These are phyloP conservation scores for Resseliella maxima DNA, from an alignment of 2,888 invertebrate species.

Conservation along the genomic window DNA sequence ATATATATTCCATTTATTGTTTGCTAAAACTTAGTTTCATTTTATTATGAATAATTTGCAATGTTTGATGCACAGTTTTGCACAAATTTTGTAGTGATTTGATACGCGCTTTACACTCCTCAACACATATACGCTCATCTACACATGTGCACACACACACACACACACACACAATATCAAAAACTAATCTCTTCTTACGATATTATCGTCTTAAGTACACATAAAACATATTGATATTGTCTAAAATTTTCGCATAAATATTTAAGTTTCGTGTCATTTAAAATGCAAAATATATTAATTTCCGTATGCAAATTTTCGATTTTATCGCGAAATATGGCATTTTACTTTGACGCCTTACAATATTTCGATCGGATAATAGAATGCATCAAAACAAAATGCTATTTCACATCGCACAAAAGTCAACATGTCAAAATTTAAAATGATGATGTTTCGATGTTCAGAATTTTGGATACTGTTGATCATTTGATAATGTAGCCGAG, in stretches of 20 bases:
- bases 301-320: constrained; percentile 40
- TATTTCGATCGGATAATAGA: background rate
- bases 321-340: background rate
- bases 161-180: background rate
- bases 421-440: background rate
- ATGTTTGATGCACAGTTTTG: too few species aligned
- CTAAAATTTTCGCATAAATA: constrained; percentile 30
- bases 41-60: background rate
- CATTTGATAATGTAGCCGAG: background rate
- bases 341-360: background rate
- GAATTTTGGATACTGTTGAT: background rate
- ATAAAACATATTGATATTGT: constrained; percentile 48
- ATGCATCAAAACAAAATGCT: background rate
- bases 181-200: background rate
- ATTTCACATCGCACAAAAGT: background rate
- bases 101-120: too few species aligned
- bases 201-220: constrained; percentile 36
- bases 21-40: background rate
- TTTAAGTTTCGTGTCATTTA: constrained; percentile 30
- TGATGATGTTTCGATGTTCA: background rate
- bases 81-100: too few species aligned
- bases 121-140: background rate
- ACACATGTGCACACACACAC: too few species aligned
- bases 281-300: constrained; percentile 33
- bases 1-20: background rate